A percentile compares a stretch with the other conserved stretches of the same genome.
phyloP scores from a whole-genome alignment of 2,113 vertebrate species.

The Anolis sagrei region DNA sequence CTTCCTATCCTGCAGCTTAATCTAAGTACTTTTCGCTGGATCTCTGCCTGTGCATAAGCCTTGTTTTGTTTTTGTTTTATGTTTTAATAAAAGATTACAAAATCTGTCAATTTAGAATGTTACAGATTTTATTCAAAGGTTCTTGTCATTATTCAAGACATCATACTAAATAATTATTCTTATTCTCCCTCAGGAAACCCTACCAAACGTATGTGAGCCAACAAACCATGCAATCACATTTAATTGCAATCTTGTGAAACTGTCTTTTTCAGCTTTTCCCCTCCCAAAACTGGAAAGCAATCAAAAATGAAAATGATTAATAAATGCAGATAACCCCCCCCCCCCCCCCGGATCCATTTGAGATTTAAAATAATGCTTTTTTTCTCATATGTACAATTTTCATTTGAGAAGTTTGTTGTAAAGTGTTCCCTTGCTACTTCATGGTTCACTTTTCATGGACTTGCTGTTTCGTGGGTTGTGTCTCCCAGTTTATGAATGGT shows the following conservation, averaged over 20 bases:
- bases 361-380: neutral
- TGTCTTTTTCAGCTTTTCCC: constrained; percentile 41
- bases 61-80: constrained; percentile 8
- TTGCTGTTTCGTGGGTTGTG: too few relatives aligned
- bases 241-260: constrained; percentile 40
- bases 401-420: constrained; percentile 12
- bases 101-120: constrained; percentile 22
- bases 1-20: neutral
- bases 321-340: constrained; percentile 25
- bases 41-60: constrained; percentile 16
- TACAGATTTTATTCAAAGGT: constrained; percentile 30
- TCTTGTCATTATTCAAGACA: constrained; percentile 31
- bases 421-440: too few relatives aligned
- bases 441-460: too few relatives aligned
- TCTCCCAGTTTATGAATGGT: too few relatives aligned
- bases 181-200: constrained; percentile 41
- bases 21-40: neutral
- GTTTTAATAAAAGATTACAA: accelerated
- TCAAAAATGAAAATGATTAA: constrained; percentile 17
- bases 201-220: constrained; percentile 40
- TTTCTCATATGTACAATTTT: neutral
- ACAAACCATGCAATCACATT: constrained; percentile 6
- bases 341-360: constrained; percentile 25
- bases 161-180: constrained; percentile 29
- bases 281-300: constrained; percentile 55